Percentiles rank a stretch among this genome's conserved stretches.
Evolutionary conservation across 2,113 vertebrate species (phyloP).

Genomic region (Gavia stellata): DNA sequence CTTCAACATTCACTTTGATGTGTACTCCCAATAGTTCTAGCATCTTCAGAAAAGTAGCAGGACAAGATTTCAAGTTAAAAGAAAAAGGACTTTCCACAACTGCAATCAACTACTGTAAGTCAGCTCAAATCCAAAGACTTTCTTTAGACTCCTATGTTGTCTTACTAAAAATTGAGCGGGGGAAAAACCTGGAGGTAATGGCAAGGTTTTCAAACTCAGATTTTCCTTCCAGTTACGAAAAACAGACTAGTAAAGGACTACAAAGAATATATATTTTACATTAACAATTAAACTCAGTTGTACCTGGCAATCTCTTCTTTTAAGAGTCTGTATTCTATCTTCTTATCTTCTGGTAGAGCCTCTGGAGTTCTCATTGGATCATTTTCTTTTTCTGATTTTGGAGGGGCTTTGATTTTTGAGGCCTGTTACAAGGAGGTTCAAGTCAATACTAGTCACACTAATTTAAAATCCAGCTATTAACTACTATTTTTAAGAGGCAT

Average conservation of each 20-base stretch:
- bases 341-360: slow-evolving; percentile 83
- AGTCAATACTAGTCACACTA: background rate
- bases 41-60: background rate
- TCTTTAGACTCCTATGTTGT: background rate
- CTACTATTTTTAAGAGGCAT: background rate
- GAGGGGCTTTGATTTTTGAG: slow-evolving; percentile 85
- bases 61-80: background rate
- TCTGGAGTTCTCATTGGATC: slow-evolving; percentile 88
- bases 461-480: background rate
- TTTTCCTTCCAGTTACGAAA: background rate
- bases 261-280: background rate
- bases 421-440: slow-evolving; percentile 73
- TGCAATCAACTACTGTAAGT: background rate
- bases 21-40: background rate
- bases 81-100: background rate
- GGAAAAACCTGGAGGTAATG: background rate
- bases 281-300: background rate
- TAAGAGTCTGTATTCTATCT: slow-evolving; percentile 85
- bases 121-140: background rate
- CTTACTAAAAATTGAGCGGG: background rate
- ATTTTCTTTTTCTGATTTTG: slow-evolving; percentile 93
- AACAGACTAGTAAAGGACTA: background rate
- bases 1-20: background rate
- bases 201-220: background rate
- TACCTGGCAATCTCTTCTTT: slow-evolving; percentile 92